Conservation (phyloP, 2,797 vertebrate genomes). For the Propithecus deckenii region DNA sequence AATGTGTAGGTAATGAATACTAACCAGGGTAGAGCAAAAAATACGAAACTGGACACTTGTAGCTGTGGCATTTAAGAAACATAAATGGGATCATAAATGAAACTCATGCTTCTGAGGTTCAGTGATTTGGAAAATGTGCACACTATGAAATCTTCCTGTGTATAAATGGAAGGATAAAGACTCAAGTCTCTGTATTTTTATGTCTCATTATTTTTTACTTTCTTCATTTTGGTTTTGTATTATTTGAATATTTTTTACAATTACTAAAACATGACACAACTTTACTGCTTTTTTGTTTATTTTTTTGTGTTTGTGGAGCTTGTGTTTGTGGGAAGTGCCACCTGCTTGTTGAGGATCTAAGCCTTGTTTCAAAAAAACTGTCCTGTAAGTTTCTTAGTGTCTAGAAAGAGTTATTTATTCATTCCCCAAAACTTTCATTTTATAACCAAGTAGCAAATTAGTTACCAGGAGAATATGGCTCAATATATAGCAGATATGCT, state of each 20-base stretch:
- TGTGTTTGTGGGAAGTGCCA: neutral
- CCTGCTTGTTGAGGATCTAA: neutral
- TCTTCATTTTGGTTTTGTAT: conserved; percentile 4
- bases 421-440: neutral
- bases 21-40: conserved; percentile 17
- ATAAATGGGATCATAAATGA: neutral
- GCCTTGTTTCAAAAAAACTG: neutral
- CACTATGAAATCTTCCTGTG: neutral
- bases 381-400: neutral
- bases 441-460: conserved; percentile 1
- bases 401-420: neutral
- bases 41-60: neutral
- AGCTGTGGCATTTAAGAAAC: conserved; percentile 28
- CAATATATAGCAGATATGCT: conserved; percentile 10
- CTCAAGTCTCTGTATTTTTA: neutral
- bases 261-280: neutral
- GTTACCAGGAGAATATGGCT: neutral
- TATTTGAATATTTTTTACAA: neutral
- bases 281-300: neutral
- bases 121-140: neutral
- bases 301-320: neutral
- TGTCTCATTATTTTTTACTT: neutral
- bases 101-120: neutral
- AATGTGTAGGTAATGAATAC: conserved; percentile 34
- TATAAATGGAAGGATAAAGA: neutral